Conservation (phyloP, 2,888 invertebrate genomes). For the Lampropteryx suffumata region DNA sequence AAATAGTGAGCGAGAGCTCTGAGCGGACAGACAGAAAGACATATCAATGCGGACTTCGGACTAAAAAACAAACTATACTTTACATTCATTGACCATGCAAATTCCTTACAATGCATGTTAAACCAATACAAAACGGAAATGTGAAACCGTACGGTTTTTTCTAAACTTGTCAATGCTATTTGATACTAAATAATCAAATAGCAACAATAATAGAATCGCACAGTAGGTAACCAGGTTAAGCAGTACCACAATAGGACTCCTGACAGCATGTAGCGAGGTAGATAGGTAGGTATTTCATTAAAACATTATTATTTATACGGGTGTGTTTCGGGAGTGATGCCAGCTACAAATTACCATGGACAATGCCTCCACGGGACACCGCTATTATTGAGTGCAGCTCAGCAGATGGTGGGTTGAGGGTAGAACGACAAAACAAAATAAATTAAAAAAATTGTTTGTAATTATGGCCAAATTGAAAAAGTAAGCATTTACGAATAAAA, state of each 20-base stretch:
- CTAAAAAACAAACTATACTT: background rate
- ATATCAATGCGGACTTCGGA: no score
- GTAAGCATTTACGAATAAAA: slow-evolving; percentile 30
- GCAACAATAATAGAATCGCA: slow-evolving; percentile 41
- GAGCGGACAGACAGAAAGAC: no score
- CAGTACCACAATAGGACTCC: slow-evolving; percentile 38
- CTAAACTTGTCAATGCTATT: background rate
- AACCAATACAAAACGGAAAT: background rate
- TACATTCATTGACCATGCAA: slow-evolving; percentile 2
- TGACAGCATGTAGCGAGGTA: slow-evolving; percentile 39
- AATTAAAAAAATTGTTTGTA: slow-evolving; percentile 52
- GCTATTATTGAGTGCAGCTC: slow-evolving; percentile 63
- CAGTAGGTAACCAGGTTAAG: slow-evolving; percentile 47
- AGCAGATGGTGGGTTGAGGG: slow-evolving; percentile 66
- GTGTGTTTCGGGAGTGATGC: slow-evolving; percentile 71
- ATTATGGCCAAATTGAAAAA: slow-evolving; percentile 41
- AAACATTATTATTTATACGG: slow-evolving; percentile 76
- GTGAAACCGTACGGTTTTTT: slow-evolving; percentile 1
- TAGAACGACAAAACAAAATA: slow-evolving; percentile 45
- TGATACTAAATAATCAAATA: slow-evolving; percentile 31
- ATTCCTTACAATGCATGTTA: no score
- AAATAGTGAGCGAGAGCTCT: no score
- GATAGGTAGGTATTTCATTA: slow-evolving; percentile 62
- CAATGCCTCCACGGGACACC: slow-evolving; percentile 76
- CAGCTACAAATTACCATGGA: slow-evolving; percentile 78